Percentiles rank a stretch among this genome's conserved stretches.
Conservation (phyloP, 37 sponge, comb jelly and placozoan species). For the Axinella damicornis region DNA sequence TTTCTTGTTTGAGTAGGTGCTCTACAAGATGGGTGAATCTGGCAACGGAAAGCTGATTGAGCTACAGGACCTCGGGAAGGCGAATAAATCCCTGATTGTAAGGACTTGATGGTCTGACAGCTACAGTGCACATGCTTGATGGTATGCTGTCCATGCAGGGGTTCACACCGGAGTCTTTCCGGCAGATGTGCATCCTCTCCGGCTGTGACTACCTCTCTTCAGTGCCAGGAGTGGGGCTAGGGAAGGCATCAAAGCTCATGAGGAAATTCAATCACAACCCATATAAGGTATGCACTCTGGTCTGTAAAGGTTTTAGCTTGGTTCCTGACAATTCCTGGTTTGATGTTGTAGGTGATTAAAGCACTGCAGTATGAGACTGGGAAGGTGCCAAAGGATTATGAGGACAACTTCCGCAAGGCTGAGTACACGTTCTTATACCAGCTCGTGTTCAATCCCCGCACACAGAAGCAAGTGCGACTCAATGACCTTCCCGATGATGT, state of each 20-base stretch:
- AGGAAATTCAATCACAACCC: slow-evolving; percentile 77
- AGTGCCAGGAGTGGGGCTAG: slow-evolving; percentile 91
- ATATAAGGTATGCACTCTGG: slow-evolving; percentile 69
- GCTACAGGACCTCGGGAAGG: slow-evolving; percentile 63
- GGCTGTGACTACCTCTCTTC: slow-evolving; percentile 98
- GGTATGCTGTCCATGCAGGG: slow-evolving; percentile 25
- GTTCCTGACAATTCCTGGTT: no score
- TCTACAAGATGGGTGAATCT: slow-evolving; percentile 92
- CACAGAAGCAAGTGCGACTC: slow-evolving; percentile 72
- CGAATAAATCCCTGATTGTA: slow-evolving; percentile 42
- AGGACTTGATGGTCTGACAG: neutral
- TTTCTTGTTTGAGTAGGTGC: slow-evolving; percentile 49
- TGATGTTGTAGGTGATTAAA: slow-evolving; percentile 72
- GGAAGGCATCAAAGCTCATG: slow-evolving; percentile 91
- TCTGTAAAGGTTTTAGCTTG: no score
- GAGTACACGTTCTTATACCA: slow-evolving; percentile 92
- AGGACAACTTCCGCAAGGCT: slow-evolving; percentile 71
- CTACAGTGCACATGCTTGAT: no score
- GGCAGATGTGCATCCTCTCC: slow-evolving; percentile 98
- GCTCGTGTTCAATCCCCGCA: slow-evolving; percentile 89
- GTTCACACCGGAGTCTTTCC: slow-evolving; percentile 77
- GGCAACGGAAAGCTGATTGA: slow-evolving; percentile 92
- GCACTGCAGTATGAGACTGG: slow-evolving; percentile 63
- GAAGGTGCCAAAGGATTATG: slow-evolving; percentile 80
- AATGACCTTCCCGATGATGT: slow-evolving; percentile 74